These are phyloP conservation scores for Malacosoma neustria DNA, from an alignment of 2,888 invertebrate species.

Conservation along the genomic window DNA sequence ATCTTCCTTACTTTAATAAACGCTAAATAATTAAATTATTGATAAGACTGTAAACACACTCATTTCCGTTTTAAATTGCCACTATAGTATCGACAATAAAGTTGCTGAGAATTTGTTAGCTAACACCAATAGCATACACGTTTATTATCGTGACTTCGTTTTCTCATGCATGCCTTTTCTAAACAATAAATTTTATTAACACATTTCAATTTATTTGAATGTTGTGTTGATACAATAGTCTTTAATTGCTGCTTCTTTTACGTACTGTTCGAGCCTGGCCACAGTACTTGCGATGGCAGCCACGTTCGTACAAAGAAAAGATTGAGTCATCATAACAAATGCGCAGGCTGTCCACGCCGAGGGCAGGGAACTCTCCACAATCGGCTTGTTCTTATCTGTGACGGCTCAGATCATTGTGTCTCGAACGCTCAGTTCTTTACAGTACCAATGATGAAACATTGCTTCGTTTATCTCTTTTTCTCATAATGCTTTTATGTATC, in stretches of 20 bases:
- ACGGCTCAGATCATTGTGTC: constrained; percentile 62
- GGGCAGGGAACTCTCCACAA: constrained; percentile 57
- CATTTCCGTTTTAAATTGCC: constrained; percentile 36
- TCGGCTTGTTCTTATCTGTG: constrained; percentile 65
- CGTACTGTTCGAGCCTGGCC: constrained; percentile 27
- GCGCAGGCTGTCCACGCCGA: constrained; percentile 45
- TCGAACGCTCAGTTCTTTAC: constrained; percentile 55
- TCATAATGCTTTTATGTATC: constrained; percentile 47
- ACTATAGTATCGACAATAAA: constrained; percentile 34
- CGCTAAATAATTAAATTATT: constrained; percentile 5
- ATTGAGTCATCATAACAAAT: constrained; percentile 74
- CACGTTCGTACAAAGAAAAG: constrained; percentile 57
- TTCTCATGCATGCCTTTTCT: constrained; percentile 53
- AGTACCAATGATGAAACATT: constrained; percentile 56
- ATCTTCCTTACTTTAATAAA: constrained; percentile 12
- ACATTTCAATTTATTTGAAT: constrained; percentile 56
- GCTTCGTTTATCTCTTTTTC: constrained; percentile 55
- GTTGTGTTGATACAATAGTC: constrained; percentile 47
- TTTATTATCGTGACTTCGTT: constrained; percentile 42
- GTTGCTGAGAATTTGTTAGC: constrained; percentile 31
- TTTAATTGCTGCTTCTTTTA: constrained; percentile 67
- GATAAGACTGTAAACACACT: constrained; percentile 28
- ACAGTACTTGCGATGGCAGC: constrained; percentile 31
- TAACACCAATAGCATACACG: constrained; percentile 37
- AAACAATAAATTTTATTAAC: constrained; percentile 67